Evolutionary conservation across 2,888 invertebrate genomes (phyloP).

Genomic region (Cosmorhoe ocellata): DNA sequence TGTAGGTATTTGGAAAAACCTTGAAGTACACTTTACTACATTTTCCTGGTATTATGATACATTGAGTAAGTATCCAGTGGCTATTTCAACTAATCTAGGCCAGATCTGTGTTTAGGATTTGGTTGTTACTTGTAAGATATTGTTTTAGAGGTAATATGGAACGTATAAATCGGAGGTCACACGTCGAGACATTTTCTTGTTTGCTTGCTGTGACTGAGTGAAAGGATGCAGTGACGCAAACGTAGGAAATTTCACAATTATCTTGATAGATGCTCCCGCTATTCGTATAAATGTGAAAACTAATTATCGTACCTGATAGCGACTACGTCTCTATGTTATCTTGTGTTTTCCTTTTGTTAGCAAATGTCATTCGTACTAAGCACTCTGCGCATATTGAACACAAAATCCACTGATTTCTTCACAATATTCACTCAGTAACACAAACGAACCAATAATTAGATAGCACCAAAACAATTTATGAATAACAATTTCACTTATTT

Average conservation of each 20-base stretch:
- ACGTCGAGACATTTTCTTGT: constrained; percentile 73
- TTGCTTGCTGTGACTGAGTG: constrained; percentile 55
- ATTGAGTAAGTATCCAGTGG: too few species aligned
- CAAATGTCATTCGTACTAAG: constrained; percentile 79
- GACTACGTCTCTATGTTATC: constrained; percentile 40
- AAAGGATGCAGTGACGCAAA: constrained; percentile 57
- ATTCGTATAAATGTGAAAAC: constrained; percentile 8
- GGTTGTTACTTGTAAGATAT: too few species aligned
- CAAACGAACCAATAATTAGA: constrained; percentile 39
- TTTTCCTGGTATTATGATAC: too few species aligned
- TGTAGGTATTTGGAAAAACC: too few species aligned
- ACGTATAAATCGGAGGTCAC: constrained; percentile 69
- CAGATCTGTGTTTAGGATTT: too few species aligned
- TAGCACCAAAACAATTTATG: constrained; percentile 44
- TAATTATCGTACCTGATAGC: constrained; percentile 51
- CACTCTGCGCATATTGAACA: constrained; percentile 76
- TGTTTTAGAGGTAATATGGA: constrained; percentile 35
- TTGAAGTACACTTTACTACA: too few species aligned
- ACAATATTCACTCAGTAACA: constrained; percentile 51
- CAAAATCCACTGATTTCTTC: constrained; percentile 59
- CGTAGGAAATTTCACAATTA: background rate
- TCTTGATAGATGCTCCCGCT: background rate
- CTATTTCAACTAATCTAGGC: too few species aligned
- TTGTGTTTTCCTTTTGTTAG: constrained; percentile 73
- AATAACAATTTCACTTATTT: constrained; percentile 47